Evolutionary conservation across 2,888 invertebrate species (phyloP), one percentile per base, ranked within the genome.

Genomic region (Mamestra brassicae): DNA sequence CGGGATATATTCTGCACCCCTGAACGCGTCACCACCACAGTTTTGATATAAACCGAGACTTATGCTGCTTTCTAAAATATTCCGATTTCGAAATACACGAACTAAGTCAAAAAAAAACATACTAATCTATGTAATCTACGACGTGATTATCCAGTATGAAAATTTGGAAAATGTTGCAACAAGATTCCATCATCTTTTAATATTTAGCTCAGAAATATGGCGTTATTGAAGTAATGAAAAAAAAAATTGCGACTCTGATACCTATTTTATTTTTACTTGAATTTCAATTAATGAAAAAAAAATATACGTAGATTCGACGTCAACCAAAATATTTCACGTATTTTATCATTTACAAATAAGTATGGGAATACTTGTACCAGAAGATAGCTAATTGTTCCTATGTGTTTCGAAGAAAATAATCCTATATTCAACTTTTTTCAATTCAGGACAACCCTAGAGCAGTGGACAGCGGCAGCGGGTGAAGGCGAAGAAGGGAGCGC

Each of bases 401-500:
- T 6, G 13, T 36, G 42, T 26, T 26, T 26, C 3, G 26, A 4
- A 47, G 47, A 2, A 7, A 26, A 0, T 26, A 70, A 34, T 34
- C 2, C 2, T 3, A 8, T 58, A 45, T 71, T 58, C 4, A n/a
- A 34, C 2, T 58, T 71, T 58, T 76, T 83, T 74, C 78, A 73
- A 62, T 70, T 60, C 74, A 73, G 76, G 77, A 87, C 94, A 96
- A 84, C 96, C 96, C 96, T 96, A 89, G 52, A 77, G 79, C 86
- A 91, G 90, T 93, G 95, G 94, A 93, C 93, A 93, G 92, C 92
- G 93, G 89, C 89, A 90, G 92, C 91, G 93, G 92, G 93, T 90
- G 92, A 86, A 87, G 85, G 85, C 89, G 87, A 94, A 94, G 95
- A 95, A 95, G 95, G 95, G 95, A 94, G 93, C 92, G 94, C 90